Evolutionary conservation across 2,797 vertebrate species (phyloP).

Genomic region (Tapera naevia): DNA sequence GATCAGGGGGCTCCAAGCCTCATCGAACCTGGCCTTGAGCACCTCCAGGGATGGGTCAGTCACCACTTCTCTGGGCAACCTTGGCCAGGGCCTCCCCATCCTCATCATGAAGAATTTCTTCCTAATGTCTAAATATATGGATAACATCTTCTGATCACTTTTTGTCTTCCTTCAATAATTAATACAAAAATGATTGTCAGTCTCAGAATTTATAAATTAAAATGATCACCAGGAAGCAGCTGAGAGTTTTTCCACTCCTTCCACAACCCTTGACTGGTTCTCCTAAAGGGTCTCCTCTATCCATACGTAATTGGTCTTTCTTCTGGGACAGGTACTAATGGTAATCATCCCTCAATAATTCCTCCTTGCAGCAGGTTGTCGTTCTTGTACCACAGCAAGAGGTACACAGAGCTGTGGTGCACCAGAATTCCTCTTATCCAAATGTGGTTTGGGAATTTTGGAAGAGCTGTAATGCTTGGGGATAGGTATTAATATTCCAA

Average conservation of each 20-base stretch:
- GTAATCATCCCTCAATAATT: background rate
- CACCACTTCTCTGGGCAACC: no score
- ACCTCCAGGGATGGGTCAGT: no score
- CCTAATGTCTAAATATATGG: background rate
- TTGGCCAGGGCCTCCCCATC: no score
- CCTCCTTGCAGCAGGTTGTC: background rate
- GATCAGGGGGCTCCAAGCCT: no score
- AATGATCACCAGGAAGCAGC: background rate
- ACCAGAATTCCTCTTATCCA: background rate
- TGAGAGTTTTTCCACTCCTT: background rate
- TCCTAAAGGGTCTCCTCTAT: background rate
- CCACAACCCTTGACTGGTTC: background rate
- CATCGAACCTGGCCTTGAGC: no score
- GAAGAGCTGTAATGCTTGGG: background rate
- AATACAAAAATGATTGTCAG: background rate
- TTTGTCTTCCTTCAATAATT: background rate
- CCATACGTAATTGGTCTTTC: background rate
- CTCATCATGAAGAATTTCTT: no score
- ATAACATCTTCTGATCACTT: background rate
- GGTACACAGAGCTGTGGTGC: accelerated
- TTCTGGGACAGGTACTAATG: background rate
- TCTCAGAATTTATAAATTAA: background rate
- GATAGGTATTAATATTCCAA: background rate
- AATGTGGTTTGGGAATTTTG: background rate
- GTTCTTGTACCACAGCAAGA: background rate